Evolutionary conservation across 2,797 vertebrate genomes (phyloP), one percentile per base, ranked within the genome.

Genomic region (Urophycis tenuis): DNA sequence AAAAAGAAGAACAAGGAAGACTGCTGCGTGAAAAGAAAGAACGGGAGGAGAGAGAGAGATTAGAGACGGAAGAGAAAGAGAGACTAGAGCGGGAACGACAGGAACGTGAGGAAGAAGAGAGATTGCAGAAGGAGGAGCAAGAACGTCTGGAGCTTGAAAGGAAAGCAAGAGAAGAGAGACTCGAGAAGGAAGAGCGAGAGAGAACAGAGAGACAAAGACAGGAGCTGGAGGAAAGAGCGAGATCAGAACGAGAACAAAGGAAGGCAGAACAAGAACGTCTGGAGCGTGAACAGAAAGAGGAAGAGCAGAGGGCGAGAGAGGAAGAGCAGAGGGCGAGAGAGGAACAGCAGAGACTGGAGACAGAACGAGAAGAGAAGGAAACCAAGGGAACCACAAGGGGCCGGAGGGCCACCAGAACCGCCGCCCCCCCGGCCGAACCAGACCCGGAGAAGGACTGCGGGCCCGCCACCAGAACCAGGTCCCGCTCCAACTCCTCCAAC

Each of bases 401-500:
- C 19, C 80, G 85, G 64, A 87, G 88, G 81, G 29, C 76, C 29
- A 4, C 77, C 25, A 85, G 77, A 78, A 84, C 87, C 3, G 30
- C 19, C 0, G 31, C 79, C 30, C 74, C 70, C 0, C 72, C n/a
- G 8, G 5, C 41, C 12, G 41, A 69, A 78, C 11, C 45, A 14
- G 39, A 73, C 39, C 76, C 70, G 0, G 74, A 34, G 9, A 74
- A 36, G 0, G 87, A 89, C 0, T 85, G 87, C 0, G 81, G 81
- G 71, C 90, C 88, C 7, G 87, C 87, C 2, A 89, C 84, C 34
- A 90, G 86, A 78, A 88, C 91, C 74, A 89, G 91, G 11, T 92
- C 91, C 64, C 90, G 89, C 72, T 93, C 91, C 71, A 91, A 88
- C 80, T 93, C 92, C 0, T 91, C 90, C 73, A 91, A 88, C 83